These are phyloP conservation scores for Mastigias papua DNA, from an alignment of 30 jellyfish, hydroid and myxozoan genomes.

Conservation along the genomic window DNA sequence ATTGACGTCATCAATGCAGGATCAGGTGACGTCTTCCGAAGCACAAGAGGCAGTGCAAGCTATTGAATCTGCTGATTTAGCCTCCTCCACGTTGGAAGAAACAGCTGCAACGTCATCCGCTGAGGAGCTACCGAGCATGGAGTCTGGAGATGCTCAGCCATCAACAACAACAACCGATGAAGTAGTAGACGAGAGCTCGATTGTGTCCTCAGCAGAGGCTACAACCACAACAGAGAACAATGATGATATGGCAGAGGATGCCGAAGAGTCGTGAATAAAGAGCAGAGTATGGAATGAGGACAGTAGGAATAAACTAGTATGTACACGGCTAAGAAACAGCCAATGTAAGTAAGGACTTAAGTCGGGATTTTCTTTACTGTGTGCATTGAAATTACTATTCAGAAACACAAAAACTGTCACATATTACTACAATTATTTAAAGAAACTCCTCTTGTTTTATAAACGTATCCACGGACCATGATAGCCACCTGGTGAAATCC, in stretches of 20 bases:
- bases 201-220: constrained; percentile 76
- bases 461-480: too few relatives aligned
- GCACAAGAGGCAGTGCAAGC: constrained; percentile 77
- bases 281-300: not conserved
- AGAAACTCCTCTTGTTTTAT: too few relatives aligned
- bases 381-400: too few relatives aligned
- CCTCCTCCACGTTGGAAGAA: constrained; percentile 68
- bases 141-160: constrained; percentile 66
- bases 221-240: constrained; percentile 54
- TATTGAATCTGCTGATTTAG: constrained; percentile 53
- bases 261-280: constrained; percentile 6
- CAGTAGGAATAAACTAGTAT: not conserved
- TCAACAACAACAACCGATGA: constrained; percentile 69
- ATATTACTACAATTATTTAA: too few relatives aligned
- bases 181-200: constrained; percentile 39
- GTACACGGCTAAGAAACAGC: not conserved
- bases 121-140: constrained; percentile 52
- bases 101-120: constrained; percentile 54
- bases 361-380: too few relatives aligned
- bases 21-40: constrained; percentile 73
- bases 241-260: constrained; percentile 8
- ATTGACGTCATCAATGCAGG: constrained; percentile 69
- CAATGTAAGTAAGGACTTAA: too few relatives aligned
- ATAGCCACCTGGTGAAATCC: too few relatives aligned
- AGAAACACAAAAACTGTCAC: too few relatives aligned